phyloP scores from a whole-genome alignment of 2,113 vertebrate genomes.

The Hippocampus barbouri region DNA sequence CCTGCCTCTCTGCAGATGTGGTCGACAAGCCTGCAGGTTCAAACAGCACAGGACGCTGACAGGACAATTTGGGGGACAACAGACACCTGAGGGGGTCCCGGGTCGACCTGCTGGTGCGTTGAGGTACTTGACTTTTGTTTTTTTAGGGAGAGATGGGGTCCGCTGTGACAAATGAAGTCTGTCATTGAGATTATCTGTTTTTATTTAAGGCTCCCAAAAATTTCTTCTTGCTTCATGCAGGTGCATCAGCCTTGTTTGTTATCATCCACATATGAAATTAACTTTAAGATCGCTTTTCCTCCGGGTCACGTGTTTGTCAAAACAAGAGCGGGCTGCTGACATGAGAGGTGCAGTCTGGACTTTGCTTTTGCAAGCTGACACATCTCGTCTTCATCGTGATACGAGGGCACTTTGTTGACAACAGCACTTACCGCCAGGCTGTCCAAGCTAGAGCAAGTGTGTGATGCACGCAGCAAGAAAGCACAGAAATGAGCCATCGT shows the following conservation, averaged over 20 bases:
- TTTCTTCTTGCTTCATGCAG: background rate
- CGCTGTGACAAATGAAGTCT: slow-evolving; percentile 57
- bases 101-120: background rate
- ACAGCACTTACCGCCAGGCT: background rate
- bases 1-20: slow-evolving; percentile 47
- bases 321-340: slow-evolving; percentile 10
- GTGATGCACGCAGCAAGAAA: background rate
- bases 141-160: background rate
- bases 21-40: slow-evolving; percentile 38
- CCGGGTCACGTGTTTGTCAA: background rate
- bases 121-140: background rate
- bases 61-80: slow-evolving; percentile 27
- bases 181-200: slow-evolving; percentile 54
- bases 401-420: slow-evolving; percentile 27
- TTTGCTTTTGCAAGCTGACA: slow-evolving; percentile 47
- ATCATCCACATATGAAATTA: background rate
- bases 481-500: background rate
- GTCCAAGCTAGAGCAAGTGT: background rate
- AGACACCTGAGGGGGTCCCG: slow-evolving; percentile 5
- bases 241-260: background rate
- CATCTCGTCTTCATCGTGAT: slow-evolving; percentile 42
- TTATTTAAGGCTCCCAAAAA: slow-evolving; percentile 29
- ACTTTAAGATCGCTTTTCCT: background rate
- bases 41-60: slow-evolving; percentile 32
- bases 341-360: slow-evolving; percentile 52